phyloP scores from a whole-genome alignment of 2,888 invertebrate genomes.

The Drosophila multiciliata region DNA sequence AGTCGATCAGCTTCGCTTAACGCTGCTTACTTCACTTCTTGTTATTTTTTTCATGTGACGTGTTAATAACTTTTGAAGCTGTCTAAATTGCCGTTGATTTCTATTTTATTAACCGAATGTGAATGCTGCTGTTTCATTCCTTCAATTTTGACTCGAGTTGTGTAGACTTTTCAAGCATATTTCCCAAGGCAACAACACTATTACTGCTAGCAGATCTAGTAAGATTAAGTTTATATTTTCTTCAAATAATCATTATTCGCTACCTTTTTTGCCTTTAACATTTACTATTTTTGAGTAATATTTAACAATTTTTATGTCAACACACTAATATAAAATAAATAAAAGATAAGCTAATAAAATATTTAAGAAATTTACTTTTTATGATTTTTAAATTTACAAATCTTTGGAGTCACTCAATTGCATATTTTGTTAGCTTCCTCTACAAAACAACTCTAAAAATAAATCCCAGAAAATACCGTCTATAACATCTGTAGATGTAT shows the following conservation, averaged over 20 bases:
- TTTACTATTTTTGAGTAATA: background rate
- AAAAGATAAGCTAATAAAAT: background rate
- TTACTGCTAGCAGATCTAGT: background rate
- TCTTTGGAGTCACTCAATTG: background rate
- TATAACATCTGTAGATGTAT: background rate
- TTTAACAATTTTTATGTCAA: background rate
- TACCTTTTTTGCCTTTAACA: background rate
- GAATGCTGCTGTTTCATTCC: constrained; percentile 22
- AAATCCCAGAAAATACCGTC: background rate
- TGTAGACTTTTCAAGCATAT: constrained; percentile 29
- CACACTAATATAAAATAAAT: background rate
- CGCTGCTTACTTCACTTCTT: constrained; percentile 9
- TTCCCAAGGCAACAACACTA: background rate
- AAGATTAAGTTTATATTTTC: background rate
- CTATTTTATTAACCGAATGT: constrained; percentile 70
- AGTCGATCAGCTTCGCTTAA: background rate
- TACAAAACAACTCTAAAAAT: background rate
- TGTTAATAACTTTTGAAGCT: constrained; percentile 73
- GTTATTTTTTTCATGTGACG: constrained; percentile 39
- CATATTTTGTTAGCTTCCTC: background rate
- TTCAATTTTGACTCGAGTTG: constrained; percentile 9
- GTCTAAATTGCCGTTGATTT: constrained; percentile 76
- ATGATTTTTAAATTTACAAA: background rate
- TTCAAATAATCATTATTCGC: background rate
- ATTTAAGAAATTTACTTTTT: background rate